phyloP scores from a whole-genome alignment of 2,797 vertebrate genomes.

The Sciaenops ocellatus region DNA sequence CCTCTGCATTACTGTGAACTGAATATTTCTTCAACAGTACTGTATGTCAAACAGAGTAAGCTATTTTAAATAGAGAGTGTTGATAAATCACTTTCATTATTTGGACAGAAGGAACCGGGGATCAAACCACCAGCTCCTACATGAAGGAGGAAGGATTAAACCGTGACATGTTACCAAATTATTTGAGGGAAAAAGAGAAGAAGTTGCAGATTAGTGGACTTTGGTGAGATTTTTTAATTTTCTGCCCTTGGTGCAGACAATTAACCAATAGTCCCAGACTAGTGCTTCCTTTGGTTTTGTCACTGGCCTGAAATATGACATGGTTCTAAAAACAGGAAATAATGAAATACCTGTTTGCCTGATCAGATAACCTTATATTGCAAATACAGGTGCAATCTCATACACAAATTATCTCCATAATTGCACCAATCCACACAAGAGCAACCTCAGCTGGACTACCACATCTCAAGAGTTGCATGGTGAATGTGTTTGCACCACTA shows the following conservation, averaged over 20 bases:
- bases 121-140: background rate
- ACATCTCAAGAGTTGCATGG: background rate
- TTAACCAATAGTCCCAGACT: background rate
- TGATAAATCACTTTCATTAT: background rate
- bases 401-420: constrained; percentile 1
- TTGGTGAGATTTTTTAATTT: background rate
- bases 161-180: background rate
- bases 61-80: background rate
- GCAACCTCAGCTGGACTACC: background rate
- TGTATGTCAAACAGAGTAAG: background rate
- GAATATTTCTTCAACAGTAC: background rate
- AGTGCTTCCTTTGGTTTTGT: constrained; percentile 2
- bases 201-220: background rate
- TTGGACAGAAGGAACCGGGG: background rate
- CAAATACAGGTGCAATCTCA: constrained; percentile 3
- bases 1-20: background rate
- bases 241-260: background rate
- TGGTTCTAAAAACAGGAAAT: background rate
- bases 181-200: background rate
- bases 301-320: background rate
- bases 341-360: background rate
- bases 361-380: background rate
- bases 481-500: background rate
- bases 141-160: background rate
- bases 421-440: constrained; percentile 7